These are phyloP conservation scores for Loripinus fragilis DNA, from an alignment of 2,888 invertebrate genomes.

Conservation along the genomic window DNA sequence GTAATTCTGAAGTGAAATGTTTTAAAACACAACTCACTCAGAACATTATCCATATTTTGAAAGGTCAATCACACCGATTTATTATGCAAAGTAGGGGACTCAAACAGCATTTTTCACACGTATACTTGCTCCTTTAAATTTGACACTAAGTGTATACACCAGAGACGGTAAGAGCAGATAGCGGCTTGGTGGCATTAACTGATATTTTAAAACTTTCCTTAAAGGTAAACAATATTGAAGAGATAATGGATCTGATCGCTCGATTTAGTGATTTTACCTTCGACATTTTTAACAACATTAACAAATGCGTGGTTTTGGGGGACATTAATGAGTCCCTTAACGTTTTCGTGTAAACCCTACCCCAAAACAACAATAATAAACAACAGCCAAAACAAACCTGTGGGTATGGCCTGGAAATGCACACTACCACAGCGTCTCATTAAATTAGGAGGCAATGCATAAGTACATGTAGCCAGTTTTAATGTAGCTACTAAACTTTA, in stretches of 20 bases:
- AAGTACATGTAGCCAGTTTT: no score
- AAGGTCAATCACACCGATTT: not conserved
- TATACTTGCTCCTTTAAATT: conserved; percentile 2
- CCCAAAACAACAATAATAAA: no score
- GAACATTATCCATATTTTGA: conserved; percentile 11
- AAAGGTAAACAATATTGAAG: not conserved
- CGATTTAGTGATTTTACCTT: no score
- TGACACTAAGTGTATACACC: conserved; percentile 17
- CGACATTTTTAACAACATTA: no score
- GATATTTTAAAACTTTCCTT: conserved; percentile 11
- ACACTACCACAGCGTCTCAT: no score
- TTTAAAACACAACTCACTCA: conserved; percentile 12
- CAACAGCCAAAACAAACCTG: no score
- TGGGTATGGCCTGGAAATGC: no score
- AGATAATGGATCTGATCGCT: not conserved
- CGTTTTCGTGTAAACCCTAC: no score
- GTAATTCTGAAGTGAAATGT: conserved; percentile 28
- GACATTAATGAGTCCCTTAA: no score
- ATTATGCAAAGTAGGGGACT: conserved; percentile 12
- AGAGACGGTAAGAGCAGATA: not conserved
- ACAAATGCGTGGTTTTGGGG: no score
- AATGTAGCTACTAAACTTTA: no score
- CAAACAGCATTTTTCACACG: conserved; percentile 17
- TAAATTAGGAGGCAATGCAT: no score
- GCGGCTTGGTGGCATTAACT: not conserved